These are phyloP conservation scores for Genyomyrus donnyi DNA, from an alignment of 2,113 vertebrate genomes.

Conservation along the genomic window DNA sequence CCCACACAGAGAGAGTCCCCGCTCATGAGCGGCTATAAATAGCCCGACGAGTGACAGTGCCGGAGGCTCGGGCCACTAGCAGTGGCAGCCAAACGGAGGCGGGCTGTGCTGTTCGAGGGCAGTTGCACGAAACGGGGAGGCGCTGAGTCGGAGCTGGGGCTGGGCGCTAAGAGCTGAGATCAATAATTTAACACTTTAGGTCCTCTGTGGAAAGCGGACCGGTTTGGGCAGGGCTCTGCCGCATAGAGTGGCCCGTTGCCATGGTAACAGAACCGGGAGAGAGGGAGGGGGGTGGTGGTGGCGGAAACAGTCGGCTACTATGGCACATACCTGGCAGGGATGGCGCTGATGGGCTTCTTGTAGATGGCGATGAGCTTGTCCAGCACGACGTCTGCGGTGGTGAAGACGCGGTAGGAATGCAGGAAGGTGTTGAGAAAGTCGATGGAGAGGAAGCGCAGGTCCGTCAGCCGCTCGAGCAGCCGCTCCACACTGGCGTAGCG, in stretches of 20 bases:
- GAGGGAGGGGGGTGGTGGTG: too few relatives aligned
- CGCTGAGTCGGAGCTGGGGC: not conserved
- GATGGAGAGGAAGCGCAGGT: slow-evolving; percentile 93
- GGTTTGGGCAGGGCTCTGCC: slow-evolving; percentile 46
- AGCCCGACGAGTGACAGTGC: slow-evolving; percentile 54
- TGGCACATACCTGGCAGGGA: slow-evolving; percentile 78
- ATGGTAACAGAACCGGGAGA: slow-evolving; percentile 36
- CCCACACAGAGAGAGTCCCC: slow-evolving; percentile 47
- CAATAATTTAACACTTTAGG: slow-evolving; percentile 54
- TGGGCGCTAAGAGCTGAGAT: slow-evolving; percentile 40
- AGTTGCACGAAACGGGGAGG: not conserved
- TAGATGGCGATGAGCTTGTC: slow-evolving; percentile 97
- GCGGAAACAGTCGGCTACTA: not conserved
- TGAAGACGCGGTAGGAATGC: slow-evolving; percentile 94
- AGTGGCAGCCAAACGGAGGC: slow-evolving; percentile 43
- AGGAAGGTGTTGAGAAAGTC: slow-evolving; percentile 97
- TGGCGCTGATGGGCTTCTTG: slow-evolving; percentile 91
- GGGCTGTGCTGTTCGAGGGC: slow-evolving; percentile 12
- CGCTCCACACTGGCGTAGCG: slow-evolving; percentile 91
- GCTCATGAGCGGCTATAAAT: slow-evolving; percentile 64
- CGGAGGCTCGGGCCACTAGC: slow-evolving; percentile 50
- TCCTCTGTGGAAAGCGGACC: slow-evolving; percentile 44
- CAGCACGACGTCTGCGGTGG: slow-evolving; percentile 79
- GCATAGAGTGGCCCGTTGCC: slow-evolving; percentile 48
- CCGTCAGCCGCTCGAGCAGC: slow-evolving; percentile 87